Percentiles rank a stretch among this genome's conserved stretches.
phyloP scores from a whole-genome alignment of 2,113 vertebrate species.

The Hemibates koningsi region DNA sequence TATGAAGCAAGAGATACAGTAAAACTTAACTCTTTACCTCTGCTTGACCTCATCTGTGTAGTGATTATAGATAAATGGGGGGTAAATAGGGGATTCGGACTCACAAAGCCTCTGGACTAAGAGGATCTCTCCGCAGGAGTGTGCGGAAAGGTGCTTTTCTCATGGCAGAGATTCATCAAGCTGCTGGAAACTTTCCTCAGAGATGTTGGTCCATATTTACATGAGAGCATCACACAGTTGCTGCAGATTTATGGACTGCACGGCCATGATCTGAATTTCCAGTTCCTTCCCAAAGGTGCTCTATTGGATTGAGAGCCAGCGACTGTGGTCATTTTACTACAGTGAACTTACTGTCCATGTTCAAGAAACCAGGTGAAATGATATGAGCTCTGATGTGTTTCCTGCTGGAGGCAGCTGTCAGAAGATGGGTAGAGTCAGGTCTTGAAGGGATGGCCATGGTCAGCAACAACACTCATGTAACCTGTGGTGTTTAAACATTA shows the following conservation, averaged over 20 bases:
- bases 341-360: background rate
- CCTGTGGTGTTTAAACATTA: background rate
- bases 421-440: background rate
- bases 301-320: background rate
- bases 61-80: background rate
- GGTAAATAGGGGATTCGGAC: slow-evolving; percentile 5
- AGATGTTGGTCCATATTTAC: background rate
- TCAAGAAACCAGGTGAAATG: background rate
- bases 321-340: background rate
- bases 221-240: background rate
- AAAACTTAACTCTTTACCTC: background rate
- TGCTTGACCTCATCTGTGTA: background rate
- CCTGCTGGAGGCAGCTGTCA: background rate
- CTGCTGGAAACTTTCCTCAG: background rate
- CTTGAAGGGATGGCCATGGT: background rate
- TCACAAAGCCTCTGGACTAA: slow-evolving; percentile 14
- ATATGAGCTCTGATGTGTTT: background rate
- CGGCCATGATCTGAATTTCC: background rate
- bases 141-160: background rate
- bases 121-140: background rate
- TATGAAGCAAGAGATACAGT: background rate
- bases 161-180: background rate
- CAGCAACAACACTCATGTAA: background rate
- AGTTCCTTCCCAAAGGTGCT: background rate
- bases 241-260: background rate